Evolutionary conservation across 1,140 invertebrate species (phyloP).

Genomic region (Dysdera silvatica): DNA sequence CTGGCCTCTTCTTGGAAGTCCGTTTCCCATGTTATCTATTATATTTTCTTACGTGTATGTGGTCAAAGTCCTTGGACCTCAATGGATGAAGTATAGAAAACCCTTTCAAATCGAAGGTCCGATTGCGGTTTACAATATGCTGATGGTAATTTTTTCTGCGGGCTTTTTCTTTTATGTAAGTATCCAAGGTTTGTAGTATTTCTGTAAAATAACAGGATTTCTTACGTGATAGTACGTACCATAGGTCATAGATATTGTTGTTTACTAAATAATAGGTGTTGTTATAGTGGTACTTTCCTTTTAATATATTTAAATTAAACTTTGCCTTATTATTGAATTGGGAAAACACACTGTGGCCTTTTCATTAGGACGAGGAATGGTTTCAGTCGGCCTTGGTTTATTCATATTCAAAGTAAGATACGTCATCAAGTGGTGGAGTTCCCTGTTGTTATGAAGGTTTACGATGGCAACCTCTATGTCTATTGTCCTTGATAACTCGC

Average conservation of each 20-base stretch:
- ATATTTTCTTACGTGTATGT: constrained; percentile 65
- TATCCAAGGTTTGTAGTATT: background rate
- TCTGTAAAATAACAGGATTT: background rate
- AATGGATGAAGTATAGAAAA: constrained; percentile 44
- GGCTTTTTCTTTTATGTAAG: constrained; percentile 42
- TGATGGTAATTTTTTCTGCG: constrained; percentile 45
- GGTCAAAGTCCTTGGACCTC: constrained; percentile 56
- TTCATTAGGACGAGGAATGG: no score
- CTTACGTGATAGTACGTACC: background rate
- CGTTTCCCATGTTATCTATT: constrained; percentile 68
- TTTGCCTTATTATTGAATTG: no score
- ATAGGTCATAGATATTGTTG: background rate
- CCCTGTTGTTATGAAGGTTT: no score
- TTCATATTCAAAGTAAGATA: no score
- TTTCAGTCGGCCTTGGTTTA: no score
- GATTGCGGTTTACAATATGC: constrained; percentile 46
- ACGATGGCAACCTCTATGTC: no score
- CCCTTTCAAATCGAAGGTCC: constrained; percentile 43
- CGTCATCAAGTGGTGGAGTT: no score
- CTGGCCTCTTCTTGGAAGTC: constrained; percentile 85
- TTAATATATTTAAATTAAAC: background rate
- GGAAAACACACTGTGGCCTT: no score
- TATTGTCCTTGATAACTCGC: no score
- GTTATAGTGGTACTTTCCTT: background rate
- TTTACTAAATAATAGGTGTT: background rate